Percentiles rank a stretch among this genome's conserved stretches.
Conservation (phyloP, 2,888 invertebrate species). For the Deroplatys truncata region DNA sequence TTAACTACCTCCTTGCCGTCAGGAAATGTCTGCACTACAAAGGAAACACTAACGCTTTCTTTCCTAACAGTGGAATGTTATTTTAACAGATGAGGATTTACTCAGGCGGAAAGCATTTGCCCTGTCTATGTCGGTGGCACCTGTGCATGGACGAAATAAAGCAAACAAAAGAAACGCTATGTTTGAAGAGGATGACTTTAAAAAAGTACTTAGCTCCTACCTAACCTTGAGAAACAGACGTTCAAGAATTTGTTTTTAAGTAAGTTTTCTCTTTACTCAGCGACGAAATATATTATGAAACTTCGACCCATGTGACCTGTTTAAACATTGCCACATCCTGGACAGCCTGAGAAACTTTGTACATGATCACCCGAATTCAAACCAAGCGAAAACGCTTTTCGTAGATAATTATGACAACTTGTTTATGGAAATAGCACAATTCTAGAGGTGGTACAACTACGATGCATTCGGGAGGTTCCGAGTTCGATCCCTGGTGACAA, state of each 20-base stretch:
- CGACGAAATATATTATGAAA: background rate
- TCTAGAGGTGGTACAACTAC: no score
- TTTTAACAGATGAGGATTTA: background rate
- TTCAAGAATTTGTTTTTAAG: background rate
- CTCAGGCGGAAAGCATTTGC: background rate
- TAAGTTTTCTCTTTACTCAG: background rate
- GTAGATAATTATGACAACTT: no score
- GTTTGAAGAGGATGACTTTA: background rate
- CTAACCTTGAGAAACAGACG: background rate
- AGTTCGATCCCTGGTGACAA: no score
- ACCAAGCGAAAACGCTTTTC: background rate
- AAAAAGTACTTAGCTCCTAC: background rate
- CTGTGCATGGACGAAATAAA: background rate
- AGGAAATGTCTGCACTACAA: background rate
- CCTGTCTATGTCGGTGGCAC: background rate
- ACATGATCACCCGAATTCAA: background rate
- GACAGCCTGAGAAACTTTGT: background rate
- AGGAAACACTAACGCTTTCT: background rate
- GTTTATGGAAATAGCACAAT: no score
- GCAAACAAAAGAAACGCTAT: background rate
- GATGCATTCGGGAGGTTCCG: no score
- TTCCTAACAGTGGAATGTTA: background rate
- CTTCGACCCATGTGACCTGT: background rate
- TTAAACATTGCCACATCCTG: background rate
- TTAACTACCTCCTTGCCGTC: background rate